phyloP scores from a whole-genome alignment of 1,140 invertebrate genomes.

The Ephestia elutella region DNA sequence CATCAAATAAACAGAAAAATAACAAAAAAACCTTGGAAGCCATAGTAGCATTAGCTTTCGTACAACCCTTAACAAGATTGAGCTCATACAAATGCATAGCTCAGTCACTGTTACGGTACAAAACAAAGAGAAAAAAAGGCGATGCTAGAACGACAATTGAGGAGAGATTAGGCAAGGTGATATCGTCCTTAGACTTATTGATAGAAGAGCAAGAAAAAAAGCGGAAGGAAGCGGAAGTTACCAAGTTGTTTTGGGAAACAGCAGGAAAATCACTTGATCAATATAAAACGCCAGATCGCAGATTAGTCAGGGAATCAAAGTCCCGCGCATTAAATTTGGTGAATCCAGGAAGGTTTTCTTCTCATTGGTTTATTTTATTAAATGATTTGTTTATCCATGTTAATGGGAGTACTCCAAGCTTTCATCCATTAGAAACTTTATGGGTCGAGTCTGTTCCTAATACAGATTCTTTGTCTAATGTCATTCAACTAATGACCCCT shows the following conservation, averaged over 20 bases:
- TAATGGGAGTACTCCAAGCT: constrained; percentile 76
- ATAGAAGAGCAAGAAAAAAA: constrained; percentile 78
- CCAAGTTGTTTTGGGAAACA: constrained; percentile 85
- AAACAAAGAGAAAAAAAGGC: constrained; percentile 51
- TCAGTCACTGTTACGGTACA: constrained; percentile 64
- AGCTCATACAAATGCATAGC: constrained; percentile 75
- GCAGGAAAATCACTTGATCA: constrained; percentile 80
- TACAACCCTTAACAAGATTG: constrained; percentile 76
- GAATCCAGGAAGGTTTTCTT: constrained; percentile 79
- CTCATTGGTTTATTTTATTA: constrained; percentile 85
- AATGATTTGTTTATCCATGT: constrained; percentile 85
- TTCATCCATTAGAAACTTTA: constrained; percentile 82
- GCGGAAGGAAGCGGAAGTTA: constrained; percentile 80
- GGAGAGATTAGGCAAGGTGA: constrained; percentile 65
- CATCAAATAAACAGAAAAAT: constrained; percentile 74
- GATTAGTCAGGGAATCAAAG: constrained; percentile 86
- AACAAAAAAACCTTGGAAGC: constrained; percentile 75
- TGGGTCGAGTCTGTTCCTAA: constrained; percentile 83
- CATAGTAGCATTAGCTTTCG: constrained; percentile 75
- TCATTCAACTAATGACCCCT: constrained; percentile 82
- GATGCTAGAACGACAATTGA: constrained; percentile 55
- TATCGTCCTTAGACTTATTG: constrained; percentile 77
- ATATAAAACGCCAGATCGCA: constrained; percentile 79
- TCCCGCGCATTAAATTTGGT: constrained; percentile 80
- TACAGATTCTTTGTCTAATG: constrained; percentile 74